Conservation (phyloP, 2,888 invertebrate species). For the Sphaerophoria taeniata region DNA sequence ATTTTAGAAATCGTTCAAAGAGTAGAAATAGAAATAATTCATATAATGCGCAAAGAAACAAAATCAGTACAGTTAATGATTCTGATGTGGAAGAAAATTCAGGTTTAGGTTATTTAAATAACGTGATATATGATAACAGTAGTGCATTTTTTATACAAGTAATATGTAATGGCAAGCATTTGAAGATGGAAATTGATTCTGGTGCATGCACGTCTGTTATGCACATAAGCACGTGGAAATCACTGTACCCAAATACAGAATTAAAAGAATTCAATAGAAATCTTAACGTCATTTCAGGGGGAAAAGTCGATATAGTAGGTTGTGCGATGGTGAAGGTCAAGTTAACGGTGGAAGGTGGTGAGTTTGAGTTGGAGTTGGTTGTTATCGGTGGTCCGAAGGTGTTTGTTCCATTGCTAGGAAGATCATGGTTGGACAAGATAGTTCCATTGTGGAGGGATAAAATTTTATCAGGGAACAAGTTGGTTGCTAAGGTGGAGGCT, state of each 20-base stretch:
- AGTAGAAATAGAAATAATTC: not conserved
- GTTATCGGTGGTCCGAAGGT: conserved; percentile 2
- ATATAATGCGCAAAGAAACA: not conserved
- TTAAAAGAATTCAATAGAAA: not conserved
- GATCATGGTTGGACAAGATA: too few species aligned
- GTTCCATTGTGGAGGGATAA: not conserved
- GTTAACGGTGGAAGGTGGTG: too few species aligned
- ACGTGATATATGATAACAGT: not conserved
- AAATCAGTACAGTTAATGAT: not conserved
- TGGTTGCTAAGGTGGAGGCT: too few species aligned
- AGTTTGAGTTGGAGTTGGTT: not conserved
- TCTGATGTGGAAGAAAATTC: not conserved
- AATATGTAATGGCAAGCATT: not conserved
- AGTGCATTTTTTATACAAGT: not conserved
- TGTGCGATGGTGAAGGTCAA: not conserved
- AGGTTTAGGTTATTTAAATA: not conserved
- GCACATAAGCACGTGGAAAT: too few species aligned
- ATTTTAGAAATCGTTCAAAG: not conserved
- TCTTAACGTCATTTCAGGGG: not conserved
- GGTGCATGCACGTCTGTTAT: too few species aligned
- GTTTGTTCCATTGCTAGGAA: not conserved
- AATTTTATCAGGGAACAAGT: not conserved
- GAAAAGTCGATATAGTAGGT: not conserved
- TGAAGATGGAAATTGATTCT: too few species aligned
- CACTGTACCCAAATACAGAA: too few species aligned